Percentiles rank a stretch among this genome's conserved stretches.
Evolutionary conservation across 2,797 vertebrate genomes (phyloP).

Genomic region (Cygnus olor): DNA sequence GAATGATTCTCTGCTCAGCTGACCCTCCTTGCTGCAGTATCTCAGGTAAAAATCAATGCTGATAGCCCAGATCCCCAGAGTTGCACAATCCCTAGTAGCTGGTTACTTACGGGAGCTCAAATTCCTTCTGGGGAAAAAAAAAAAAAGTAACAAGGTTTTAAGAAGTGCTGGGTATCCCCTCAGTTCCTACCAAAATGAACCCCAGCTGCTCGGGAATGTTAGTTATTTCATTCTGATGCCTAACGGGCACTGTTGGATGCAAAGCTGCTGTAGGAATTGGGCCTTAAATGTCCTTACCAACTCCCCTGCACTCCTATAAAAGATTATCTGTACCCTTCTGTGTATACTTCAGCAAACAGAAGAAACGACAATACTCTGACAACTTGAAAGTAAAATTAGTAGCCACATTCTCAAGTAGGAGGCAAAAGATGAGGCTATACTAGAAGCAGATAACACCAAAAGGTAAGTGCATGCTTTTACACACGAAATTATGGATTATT

Average conservation of each 20-base stretch:
- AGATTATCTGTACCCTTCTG: not conserved
- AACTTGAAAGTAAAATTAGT: not conserved
- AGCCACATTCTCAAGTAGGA: not conserved
- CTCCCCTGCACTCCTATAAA: not conserved
- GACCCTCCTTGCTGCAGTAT: not conserved
- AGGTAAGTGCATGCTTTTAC: not conserved
- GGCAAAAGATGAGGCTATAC: not conserved
- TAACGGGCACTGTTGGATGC: conserved; percentile 20
- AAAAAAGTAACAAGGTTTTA: not conserved
- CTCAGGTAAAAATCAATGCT: not conserved
- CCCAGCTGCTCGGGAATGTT: not conserved
- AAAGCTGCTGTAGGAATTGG: conserved; percentile 30
- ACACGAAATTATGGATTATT: not conserved
- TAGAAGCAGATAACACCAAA: not conserved
- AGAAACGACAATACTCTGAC: not conserved
- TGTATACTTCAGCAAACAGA: not conserved
- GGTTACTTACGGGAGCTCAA: not conserved
- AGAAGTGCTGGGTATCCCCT: not conserved
- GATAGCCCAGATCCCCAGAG: not conserved
- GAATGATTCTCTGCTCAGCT: not conserved
- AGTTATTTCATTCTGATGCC: conserved; percentile 7
- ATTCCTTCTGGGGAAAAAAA: not conserved
- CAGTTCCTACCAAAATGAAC: not conserved
- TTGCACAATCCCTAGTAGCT: not conserved
- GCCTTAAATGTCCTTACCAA: not conserved